phyloP scores from a whole-genome alignment of 2,113 vertebrate genomes.

The Bubo bubo region DNA sequence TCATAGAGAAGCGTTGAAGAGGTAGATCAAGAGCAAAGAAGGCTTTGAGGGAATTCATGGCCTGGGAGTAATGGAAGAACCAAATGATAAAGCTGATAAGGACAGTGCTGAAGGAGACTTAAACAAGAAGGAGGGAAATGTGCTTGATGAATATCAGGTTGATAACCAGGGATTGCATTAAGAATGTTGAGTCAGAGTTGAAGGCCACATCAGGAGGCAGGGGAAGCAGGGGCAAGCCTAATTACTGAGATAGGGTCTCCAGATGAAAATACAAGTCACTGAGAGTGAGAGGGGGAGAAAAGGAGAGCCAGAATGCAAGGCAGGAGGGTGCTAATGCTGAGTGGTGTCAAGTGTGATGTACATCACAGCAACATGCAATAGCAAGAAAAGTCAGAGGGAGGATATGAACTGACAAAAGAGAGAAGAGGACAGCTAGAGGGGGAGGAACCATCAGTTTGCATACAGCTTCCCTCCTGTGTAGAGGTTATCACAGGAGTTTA shows the following conservation, averaged over 20 bases:
- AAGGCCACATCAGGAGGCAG: not conserved
- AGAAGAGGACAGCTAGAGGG: not conserved
- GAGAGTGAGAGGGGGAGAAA: not conserved
- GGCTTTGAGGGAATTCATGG: not conserved
- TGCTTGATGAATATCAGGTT: not conserved
- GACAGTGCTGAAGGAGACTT: not conserved
- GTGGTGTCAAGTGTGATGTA: not conserved
- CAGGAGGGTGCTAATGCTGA: not conserved
- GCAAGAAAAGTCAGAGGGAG: not conserved
- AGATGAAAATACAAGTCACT: not conserved
- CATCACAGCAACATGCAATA: not conserved
- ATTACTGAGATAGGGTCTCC: not conserved
- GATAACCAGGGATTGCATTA: not conserved
- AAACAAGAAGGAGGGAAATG: not conserved
- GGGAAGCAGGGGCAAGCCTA: not conserved
- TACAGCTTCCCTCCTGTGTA: not conserved
- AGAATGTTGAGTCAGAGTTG: not conserved
- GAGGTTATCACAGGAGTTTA: not conserved
- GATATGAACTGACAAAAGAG: not conserved
- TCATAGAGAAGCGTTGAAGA: not conserved
- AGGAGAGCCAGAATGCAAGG: not conserved
- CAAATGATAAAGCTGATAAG: not conserved
- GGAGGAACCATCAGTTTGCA: not conserved
- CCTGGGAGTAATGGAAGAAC: not conserved
- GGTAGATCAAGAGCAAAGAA: not conserved